A percentile compares a stretch with the other conserved stretches of the same genome.
phyloP scores from a whole-genome alignment of 2,888 invertebrate species.

The Cataglyphis livida region DNA sequence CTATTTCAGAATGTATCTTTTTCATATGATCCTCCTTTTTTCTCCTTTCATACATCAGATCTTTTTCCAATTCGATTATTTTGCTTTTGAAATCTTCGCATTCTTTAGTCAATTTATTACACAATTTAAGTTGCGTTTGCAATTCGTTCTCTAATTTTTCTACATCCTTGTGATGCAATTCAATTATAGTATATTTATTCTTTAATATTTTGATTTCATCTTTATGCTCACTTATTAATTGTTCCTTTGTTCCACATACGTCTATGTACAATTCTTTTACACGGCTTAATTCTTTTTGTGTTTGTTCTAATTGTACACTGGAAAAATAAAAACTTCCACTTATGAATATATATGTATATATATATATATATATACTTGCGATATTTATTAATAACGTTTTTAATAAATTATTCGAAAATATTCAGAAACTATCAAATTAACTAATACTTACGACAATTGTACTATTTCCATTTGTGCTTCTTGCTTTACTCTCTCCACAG shows the following conservation, averaged over 20 bases:
- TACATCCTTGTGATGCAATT: conserved; percentile 74
- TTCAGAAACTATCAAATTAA: not conserved
- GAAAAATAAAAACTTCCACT: conserved; percentile 37
- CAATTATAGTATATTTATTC: conserved; percentile 76
- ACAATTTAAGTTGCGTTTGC: conserved; percentile 76
- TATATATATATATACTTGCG: not conserved
- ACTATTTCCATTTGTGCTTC: conserved; percentile 81
- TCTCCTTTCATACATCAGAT: conserved; percentile 78
- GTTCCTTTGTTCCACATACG: conserved; percentile 88
- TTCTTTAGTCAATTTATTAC: conserved; percentile 77
- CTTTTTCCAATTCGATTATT: conserved; percentile 81
- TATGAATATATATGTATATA: not conserved
- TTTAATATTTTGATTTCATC: conserved; percentile 87
- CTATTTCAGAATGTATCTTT: conserved; percentile 81
- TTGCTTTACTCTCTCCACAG: conserved; percentile 80
- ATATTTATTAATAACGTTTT: conserved; percentile 4
- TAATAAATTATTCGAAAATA: not conserved
- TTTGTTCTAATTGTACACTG: conserved; percentile 82
- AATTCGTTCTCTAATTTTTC: conserved; percentile 78
- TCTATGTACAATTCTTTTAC: conserved; percentile 85
- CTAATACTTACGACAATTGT: conserved; percentile 80
- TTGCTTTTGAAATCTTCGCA: conserved; percentile 77
- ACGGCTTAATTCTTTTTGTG: conserved; percentile 81
- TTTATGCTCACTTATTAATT: conserved; percentile 87
- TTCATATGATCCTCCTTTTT: conserved; percentile 79